Evolutionary conservation across 1,140 invertebrate species (phyloP).

Genomic region (Cyclargus thomasi): DNA sequence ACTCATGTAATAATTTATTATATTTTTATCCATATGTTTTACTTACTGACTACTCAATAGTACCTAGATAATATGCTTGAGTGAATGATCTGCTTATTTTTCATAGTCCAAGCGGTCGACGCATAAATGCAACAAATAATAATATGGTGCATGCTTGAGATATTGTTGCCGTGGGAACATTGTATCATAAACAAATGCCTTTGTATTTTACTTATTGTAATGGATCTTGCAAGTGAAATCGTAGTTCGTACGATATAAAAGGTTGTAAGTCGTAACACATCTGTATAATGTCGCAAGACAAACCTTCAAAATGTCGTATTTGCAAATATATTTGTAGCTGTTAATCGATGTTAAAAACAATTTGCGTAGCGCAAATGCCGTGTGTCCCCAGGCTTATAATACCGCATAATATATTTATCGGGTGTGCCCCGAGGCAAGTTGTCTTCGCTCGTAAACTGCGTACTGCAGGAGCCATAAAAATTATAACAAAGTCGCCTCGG

Average conservation of each 20-base stretch:
- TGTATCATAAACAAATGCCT: slow-evolving; percentile 1
- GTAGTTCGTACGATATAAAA: not conserved
- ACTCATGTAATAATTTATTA: too few relatives aligned
- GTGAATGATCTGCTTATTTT: not conserved
- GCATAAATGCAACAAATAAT: slow-evolving; percentile 6
- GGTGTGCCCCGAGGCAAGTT: not conserved
- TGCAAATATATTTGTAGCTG: too few relatives aligned
- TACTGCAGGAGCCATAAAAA: slow-evolving; percentile 6
- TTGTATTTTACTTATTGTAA: not conserved
- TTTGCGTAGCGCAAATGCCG: not conserved
- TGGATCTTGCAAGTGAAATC: not conserved
- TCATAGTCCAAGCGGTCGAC: not conserved
- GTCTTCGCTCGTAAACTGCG: slow-evolving; percentile 4
- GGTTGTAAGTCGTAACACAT: not conserved
- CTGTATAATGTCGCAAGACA: too few relatives aligned
- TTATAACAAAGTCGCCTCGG: slow-evolving; percentile 1
- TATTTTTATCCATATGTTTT: too few relatives aligned
- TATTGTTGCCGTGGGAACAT: slow-evolving; percentile 11
- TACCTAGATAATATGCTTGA: not conserved
- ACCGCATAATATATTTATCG: slow-evolving; percentile 7
- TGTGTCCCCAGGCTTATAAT: not conserved
- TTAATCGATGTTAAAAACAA: too few relatives aligned
- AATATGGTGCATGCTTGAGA: slow-evolving; percentile 8
- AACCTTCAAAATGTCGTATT: too few relatives aligned
- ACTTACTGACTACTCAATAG: not conserved